A percentile compares a stretch with the other conserved stretches of the same genome.
phyloP scores from a whole-genome alignment of 2,113 vertebrate genomes.

The Mixornis gularis region DNA sequence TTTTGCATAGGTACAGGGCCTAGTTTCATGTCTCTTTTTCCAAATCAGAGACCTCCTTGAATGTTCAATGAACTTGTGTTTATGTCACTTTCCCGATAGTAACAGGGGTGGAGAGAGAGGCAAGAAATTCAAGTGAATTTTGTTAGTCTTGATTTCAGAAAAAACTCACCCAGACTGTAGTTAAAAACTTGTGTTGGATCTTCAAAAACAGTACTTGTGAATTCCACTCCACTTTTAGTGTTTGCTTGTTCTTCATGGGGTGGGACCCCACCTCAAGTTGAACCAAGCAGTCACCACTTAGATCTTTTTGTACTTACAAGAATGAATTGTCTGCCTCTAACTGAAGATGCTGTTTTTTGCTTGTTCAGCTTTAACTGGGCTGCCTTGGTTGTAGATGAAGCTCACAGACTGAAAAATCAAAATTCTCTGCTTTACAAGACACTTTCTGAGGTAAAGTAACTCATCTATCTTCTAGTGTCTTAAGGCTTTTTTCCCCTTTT shows the following conservation, averaged over 20 bases:
- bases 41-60: background rate
- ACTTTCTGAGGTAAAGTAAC: slow-evolving; percentile 78
- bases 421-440: slow-evolving; percentile 81
- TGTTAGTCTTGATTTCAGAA: background rate
- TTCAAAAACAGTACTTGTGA: background rate
- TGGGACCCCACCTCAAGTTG: background rate
- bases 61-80: background rate
- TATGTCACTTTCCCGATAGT: background rate
- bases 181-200: background rate
- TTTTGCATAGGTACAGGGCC: background rate
- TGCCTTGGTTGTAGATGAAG: slow-evolving; percentile 88
- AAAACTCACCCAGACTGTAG: background rate
- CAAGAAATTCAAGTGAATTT: background rate
- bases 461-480: background rate
- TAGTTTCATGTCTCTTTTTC: background rate
- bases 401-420: slow-evolving; percentile 90
- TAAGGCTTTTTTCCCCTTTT: background rate
- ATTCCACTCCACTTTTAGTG: background rate
- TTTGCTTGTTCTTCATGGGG: background rate
- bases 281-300: background rate
- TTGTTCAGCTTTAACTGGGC: slow-evolving; percentile 69
- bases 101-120: background rate
- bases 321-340: background rate
- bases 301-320: background rate
- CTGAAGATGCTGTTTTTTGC: background rate